Evolutionary conservation across 2,113 vertebrate species (phyloP).

Genomic region (Ptilorrhoa leucosticta): DNA sequence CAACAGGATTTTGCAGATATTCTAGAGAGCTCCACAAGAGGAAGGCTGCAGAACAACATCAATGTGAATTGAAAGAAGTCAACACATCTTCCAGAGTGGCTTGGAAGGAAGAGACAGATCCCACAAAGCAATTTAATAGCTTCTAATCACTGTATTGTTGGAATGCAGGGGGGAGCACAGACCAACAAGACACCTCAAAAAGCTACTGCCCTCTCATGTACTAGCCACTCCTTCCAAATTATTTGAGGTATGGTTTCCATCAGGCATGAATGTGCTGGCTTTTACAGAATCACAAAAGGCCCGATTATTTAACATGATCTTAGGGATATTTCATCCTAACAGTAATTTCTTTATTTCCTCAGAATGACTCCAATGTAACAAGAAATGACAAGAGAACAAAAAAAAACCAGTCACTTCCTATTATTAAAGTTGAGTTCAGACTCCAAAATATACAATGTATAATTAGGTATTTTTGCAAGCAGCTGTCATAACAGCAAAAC

Average conservation of each 20-base stretch:
- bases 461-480: not conserved
- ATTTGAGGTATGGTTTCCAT: not conserved
- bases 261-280: not conserved
- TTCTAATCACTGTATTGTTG: not conserved
- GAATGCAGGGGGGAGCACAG: not conserved
- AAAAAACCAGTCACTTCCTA: not conserved
- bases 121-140: not conserved
- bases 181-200: not conserved
- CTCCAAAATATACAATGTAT: not conserved
- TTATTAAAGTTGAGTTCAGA: not conserved
- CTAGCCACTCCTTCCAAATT: not conserved
- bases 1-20: not conserved
- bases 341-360: not conserved
- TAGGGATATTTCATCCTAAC: not conserved
- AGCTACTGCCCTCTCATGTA: not conserved
- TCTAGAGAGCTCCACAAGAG: not conserved
- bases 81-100: rapidly evolving
- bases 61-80: not conserved
- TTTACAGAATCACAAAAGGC: not conserved
- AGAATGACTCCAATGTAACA: not conserved
- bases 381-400: not conserved
- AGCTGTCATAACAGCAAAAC: not conserved
- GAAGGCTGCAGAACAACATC: not conserved
- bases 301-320: not conserved
- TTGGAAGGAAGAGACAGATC: not conserved